phyloP scores from a whole-genome alignment of 2,113 vertebrate species.

The Genyomyrus donnyi region DNA sequence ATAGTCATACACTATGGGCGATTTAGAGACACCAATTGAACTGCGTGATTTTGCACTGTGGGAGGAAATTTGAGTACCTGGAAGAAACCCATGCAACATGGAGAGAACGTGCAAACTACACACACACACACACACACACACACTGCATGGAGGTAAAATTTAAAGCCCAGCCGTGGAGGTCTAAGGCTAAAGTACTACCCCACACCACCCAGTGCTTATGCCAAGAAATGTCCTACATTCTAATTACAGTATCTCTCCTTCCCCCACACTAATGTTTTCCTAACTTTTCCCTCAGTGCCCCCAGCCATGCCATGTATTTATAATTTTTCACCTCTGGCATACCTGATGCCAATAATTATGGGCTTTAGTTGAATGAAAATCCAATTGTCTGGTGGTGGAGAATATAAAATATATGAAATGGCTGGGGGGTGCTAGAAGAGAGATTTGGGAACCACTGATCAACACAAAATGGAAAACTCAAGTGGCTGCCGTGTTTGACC shows the following conservation, averaged over 20 bases:
- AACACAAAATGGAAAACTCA: neutral
- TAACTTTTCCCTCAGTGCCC: neutral
- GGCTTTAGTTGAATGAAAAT: neutral
- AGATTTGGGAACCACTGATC: neutral
- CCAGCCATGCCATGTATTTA: neutral
- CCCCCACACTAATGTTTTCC: neutral
- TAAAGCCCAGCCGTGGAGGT: neutral
- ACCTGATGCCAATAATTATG: neutral
- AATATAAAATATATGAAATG: neutral
- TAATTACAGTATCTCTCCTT: neutral
- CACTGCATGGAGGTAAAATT: neutral
- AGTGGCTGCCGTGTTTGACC: neutral
- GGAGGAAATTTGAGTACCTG: neutral
- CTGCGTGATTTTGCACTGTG: neutral
- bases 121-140: neutral
- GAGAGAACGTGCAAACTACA: neutral
- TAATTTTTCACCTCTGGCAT: neutral
- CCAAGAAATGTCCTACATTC: neutral
- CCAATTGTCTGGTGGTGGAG: neutral
- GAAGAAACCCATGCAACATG: neutral
- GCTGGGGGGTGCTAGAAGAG: neutral
- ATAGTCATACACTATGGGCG: neutral
- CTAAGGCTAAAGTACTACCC: neutral
- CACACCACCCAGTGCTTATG: neutral
- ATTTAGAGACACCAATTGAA: neutral